Base-by-base conservation (phyloP, 2,113 vertebrate genomes). In the Microtus ochrogaster region DNA sequence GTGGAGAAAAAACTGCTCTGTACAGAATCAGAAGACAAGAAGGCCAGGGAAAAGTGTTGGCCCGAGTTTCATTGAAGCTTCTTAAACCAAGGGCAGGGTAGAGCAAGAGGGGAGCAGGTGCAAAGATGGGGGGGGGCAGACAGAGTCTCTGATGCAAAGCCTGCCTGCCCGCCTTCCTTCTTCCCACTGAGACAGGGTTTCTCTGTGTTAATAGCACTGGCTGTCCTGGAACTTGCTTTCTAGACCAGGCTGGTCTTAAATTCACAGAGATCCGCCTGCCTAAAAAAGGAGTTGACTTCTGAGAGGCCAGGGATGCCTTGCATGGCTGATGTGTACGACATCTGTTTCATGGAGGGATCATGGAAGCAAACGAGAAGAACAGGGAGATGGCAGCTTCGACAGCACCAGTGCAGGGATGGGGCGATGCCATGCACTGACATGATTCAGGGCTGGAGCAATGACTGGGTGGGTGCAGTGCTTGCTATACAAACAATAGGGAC, bases 341-440 rank as follows among this genome's bases (percentile, higher is more conserved):
- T 39, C 24, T 49, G 70, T 81, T 72, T 2, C 39, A 17, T 0
- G 8, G 76, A 49, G 11, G 61, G 14, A 36, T 78, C 19, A 9
- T 55, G 72, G 58, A 61, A 66, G 61, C 76, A 49, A 55, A 36
- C 0, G 2, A 86, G 49, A 4, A 61, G 39, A 39, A 26, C 66
- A 3, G 5, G 70, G 70, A 9, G 0, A 58, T 7, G 84, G 85
- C 61, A 63, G 77, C 95, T 22, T 24, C 14, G 33, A 10, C 0
- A 24, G 61, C 6, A 36, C 1, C 0, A 3, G 49, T 2, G 1
- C 33, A 72, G 68, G 30, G 30, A 55, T 0, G 4, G 82, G 16
- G 68, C 49, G 39, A 68, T 14, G 74, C 68, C 5, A 6, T 2
- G 11, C 47, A 41, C 0, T 10, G 70, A 13, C 36, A 36, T 3